Conservation (phyloP, 2,888 invertebrate genomes). For the Aporophyla nigra region DNA sequence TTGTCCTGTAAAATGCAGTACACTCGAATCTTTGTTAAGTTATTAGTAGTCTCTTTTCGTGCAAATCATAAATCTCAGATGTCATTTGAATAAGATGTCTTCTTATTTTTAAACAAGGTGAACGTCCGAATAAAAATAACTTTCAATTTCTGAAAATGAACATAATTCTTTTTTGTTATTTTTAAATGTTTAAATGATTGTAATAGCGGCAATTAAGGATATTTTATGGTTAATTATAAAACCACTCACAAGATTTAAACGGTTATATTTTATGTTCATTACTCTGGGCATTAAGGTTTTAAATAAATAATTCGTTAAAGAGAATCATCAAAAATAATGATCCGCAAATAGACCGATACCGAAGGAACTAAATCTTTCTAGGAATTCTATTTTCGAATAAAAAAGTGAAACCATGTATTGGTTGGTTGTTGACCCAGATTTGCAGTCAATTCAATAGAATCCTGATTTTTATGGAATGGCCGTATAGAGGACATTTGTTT, state of each 20-base stretch:
- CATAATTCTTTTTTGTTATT: conserved; percentile 24
- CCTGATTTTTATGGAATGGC: background rate
- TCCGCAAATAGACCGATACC: too few relatives aligned
- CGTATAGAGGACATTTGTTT: background rate
- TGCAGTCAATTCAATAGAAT: background rate
- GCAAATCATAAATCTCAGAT: conserved; percentile 14
- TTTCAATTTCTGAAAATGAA: conserved; percentile 39
- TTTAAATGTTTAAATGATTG: conserved; percentile 33
- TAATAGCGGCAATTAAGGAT: conserved; percentile 32
- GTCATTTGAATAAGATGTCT: conserved; percentile 34
- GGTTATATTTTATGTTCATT: conserved; percentile 35
- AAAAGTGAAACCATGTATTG: background rate
- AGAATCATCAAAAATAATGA: background rate
- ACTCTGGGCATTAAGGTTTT: conserved; percentile 10
- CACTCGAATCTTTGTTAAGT: conserved; percentile 6
- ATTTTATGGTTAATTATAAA: conserved; percentile 53
- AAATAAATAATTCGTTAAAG: conserved; percentile 16
- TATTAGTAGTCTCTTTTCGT: conserved; percentile 26
- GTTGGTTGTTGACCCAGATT: background rate
- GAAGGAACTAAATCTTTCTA: background rate
- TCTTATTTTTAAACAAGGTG: conserved; percentile 3
- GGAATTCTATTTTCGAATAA: background rate
- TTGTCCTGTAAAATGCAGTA: conserved; percentile 1
- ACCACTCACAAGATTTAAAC: conserved; percentile 30
- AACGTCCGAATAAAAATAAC: conserved; percentile 20